Evolutionary conservation across 2,888 invertebrate species (phyloP), one percentile per base, ranked within the genome.

Genomic region (Synanthedon vespiformis): DNA sequence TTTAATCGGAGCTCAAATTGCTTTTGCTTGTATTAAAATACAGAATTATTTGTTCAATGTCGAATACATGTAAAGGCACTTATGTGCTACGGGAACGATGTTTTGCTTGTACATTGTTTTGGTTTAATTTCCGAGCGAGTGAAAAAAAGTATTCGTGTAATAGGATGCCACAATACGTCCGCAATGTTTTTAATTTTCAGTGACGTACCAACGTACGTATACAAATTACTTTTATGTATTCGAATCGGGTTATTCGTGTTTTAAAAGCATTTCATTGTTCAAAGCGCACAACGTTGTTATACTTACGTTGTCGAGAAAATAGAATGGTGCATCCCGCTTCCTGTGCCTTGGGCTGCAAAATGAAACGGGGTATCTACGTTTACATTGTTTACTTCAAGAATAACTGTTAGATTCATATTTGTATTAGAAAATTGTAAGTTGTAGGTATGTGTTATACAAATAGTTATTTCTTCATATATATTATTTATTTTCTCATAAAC

Each of bases 241-340:
- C 66, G 68, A 74, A 78, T 79, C 74, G 77, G 72, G 74, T 76
- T 74, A 75, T 77, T 72, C 74, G 71, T 78, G 76, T 81, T 83
- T 84, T 84, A 84, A 85, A 84, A 85, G 84, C 85, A 76, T 83
- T 85, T 80, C 81, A 82, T 83, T 84, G 85, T 85, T 80, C 79
- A 72, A 74, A 75, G 70, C 73, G 74, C 73, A 75, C 50, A 75
- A 77, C 64, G 76, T 74, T 73, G 78, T 80, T 80, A 80, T 74
- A 34, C 34, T 34, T 34, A 34, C 10, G 34, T 34, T 34, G 77
- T 59, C 64, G 77, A 78, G 80, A 78, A 79, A 84, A 83, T 81
- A 74, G 78, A 80, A 81, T 76, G 71, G 72, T 76, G 80, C 77
- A 82, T 79, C 80, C 72, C 70, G 72, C 71, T 75, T 77, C 74